phyloP scores from a whole-genome alignment of 2,113 vertebrate genomes.

The Cheilinus undulatus region DNA sequence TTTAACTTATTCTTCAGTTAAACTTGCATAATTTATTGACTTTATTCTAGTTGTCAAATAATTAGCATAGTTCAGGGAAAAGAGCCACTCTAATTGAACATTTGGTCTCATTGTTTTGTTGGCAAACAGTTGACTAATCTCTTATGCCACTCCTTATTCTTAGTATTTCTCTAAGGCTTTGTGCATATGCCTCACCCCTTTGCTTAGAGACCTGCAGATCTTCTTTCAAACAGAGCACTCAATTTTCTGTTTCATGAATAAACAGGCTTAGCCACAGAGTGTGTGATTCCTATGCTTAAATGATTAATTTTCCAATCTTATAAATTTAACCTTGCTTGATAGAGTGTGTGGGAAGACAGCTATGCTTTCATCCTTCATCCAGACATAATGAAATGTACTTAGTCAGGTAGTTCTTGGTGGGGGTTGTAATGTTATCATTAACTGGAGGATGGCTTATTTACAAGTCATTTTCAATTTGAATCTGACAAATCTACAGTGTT shows the following conservation, averaged over 20 bases:
- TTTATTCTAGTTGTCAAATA: conserved; percentile 7
- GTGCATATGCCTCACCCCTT: conserved; percentile 12
- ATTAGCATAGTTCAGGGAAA: not conserved
- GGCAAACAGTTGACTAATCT: conserved; percentile 12
- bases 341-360: not conserved
- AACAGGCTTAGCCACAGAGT: conserved; percentile 2
- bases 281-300: not conserved
- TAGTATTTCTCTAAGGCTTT: conserved; percentile 32
- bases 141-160: conserved; percentile 35
- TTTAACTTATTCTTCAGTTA: not conserved
- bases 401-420: not conserved
- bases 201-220: not conserved
- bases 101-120: conserved; percentile 15
- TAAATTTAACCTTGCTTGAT: not conserved
- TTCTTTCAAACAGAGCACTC: conserved; percentile 20
- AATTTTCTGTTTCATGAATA: conserved; percentile 11
- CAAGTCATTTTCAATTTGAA: not conserved
- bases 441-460: not conserved
- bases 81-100: conserved; percentile 5
- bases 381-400: not conserved
- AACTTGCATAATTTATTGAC: not conserved
- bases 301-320: not conserved
- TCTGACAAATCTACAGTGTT: not conserved
- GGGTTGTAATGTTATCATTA: not conserved
- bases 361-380: not conserved